These are phyloP conservation scores for Theropithecus gelada DNA, from an alignment of 2,113 vertebrate species.

Conservation along the genomic window DNA sequence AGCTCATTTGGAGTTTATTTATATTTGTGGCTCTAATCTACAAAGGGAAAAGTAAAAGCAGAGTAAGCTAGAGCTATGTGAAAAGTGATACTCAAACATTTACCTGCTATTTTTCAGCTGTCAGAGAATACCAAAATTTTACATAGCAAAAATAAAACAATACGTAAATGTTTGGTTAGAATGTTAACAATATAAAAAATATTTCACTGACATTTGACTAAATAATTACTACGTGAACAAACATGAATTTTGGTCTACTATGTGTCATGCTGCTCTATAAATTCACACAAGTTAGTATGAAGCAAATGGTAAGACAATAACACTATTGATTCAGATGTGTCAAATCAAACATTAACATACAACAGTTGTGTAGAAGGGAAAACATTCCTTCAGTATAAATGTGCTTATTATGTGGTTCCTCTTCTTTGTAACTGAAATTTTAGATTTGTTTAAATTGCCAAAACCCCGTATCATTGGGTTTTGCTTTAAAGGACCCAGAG, in stretches of 20 bases:
- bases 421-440: conserved; percentile 57
- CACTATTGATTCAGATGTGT: not conserved
- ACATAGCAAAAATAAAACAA: conserved; percentile 10
- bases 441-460: conserved; percentile 50
- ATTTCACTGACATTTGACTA: not conserved
- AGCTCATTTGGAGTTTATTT: not conserved
- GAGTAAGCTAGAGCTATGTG: not conserved
- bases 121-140: not conserved
- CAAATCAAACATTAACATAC: conserved; percentile 17
- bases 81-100: not conserved
- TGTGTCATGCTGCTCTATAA: not conserved
- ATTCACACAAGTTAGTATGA: not conserved
- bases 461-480: not conserved
- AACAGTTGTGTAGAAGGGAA: conserved; percentile 40
- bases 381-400: conserved; percentile 46
- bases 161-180: not conserved
- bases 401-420: conserved; percentile 51
- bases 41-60: not conserved
- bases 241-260: not conserved
- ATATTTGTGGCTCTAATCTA: not conserved
- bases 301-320: conserved; percentile 1
- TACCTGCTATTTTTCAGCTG: not conserved
- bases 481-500: conserved; percentile 51
- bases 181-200: not conserved
- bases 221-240: not conserved